phyloP scores from a whole-genome alignment of 2,113 vertebrate species.

The Murina feae region DNA sequence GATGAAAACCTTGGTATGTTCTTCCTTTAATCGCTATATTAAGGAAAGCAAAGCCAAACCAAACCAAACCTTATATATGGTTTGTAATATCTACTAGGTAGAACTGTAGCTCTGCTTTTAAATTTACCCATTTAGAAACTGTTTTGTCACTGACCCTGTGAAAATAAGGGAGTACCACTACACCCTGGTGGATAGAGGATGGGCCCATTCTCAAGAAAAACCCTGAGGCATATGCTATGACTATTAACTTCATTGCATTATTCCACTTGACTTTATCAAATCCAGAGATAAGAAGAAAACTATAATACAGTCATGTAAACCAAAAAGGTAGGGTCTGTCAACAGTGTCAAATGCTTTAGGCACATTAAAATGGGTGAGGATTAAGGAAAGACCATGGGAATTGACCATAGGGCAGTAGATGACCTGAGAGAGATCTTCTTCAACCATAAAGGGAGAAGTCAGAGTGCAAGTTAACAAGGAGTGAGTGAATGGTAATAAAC shows the following conservation, averaged over 20 bases:
- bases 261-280: background rate
- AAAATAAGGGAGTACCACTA: background rate
- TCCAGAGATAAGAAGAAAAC: background rate
- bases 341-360: background rate
- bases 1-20: conserved; percentile 56
- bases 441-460: background rate
- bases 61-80: background rate
- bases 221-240: background rate
- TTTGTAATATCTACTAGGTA: background rate
- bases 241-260: background rate
- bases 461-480: background rate
- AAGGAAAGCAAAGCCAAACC: conserved; percentile 4
- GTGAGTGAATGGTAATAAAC: background rate
- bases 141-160: background rate
- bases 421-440: background rate
- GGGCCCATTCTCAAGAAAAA: background rate
- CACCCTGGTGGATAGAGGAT: background rate
- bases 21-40: background rate
- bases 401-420: background rate
- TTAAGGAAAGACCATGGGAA: background rate
- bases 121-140: background rate
- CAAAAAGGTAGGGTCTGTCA: background rate
- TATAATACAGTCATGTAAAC: background rate
- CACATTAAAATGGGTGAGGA: background rate
- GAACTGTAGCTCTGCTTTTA: background rate